Evolutionary conservation across 2,888 invertebrate species (phyloP), one percentile per base, ranked within the genome.

Genomic region (Loripinus fragilis): DNA sequence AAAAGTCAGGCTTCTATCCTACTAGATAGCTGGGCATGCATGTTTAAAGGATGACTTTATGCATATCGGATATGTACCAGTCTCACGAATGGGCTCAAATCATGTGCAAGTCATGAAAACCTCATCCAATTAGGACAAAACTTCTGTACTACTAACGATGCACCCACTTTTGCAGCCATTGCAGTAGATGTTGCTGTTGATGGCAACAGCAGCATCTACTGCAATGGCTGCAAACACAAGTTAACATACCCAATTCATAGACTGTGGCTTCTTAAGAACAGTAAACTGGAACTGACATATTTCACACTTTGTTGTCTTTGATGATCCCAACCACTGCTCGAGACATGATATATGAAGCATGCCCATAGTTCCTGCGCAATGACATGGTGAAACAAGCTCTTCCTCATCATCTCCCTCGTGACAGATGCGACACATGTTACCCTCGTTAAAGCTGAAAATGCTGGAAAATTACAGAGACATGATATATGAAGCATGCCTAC

Each of bases 241-340:
- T 38, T 38, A 38, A 38, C 12, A 38, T 38, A 95, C 95, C 93
- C 94, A 92, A 33, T 86, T 86, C 30, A 95, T 87, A 1, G 95
- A 93, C 81, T 93, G 94, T 48, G 94, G 90, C 71, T 90, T 95
- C 41, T 96, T 95, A 87, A 95, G 94, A 0, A 96, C 95, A 28
- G 94, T 93, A 89, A 96, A 97, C 72, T 95, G 94, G 69, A 95
- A 95, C 33, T 96, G 95, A 92, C 97, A 97, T 25, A 97, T 94
- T 91, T 97, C 97, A 91, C 97, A 97, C 78, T 95, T 95, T 42
- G 96, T 96, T 0, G 96, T 96, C 90, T 96, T 96, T 1, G 96
- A 96, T 2, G 94, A 92, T 33, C 95, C 94, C 45, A 97, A 94
- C 97, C 97, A 97, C 76, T 95, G 95, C 93, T 97, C 96, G 86